Base-by-base conservation (phyloP, 2,797 vertebrate species). In the Meda fulgida region DNA sequence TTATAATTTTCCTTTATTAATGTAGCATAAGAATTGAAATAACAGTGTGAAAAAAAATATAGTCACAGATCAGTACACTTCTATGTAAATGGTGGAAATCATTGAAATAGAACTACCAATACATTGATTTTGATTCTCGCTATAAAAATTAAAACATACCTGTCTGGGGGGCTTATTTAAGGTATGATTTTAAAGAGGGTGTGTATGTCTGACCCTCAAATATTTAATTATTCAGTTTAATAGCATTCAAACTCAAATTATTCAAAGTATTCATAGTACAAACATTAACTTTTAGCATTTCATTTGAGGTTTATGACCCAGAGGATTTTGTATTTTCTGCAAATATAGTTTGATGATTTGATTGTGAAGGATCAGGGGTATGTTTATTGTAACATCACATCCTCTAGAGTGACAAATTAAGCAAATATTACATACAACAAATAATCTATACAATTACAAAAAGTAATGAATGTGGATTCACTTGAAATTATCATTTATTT, bases 401-500 rank as follows among this genome's bases (percentile, higher is more conserved):
- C 10, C 36, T 81, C 10, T 72, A 29, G 26, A 60, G 29, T 72
- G 18, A 40, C 9, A 31, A 46, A 65, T 8, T 53, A 55, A 67
- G 66, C 31, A 72, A 48, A 73, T 18, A 73, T 48, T 60, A 36
- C 31, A 18, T 34, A 31, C 6, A 40, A 55, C 3, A 9, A 72
- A 7, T 19, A 81, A 72, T 72, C 2, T 67, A 72, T 60, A 55
- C 16, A 72, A 70, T 43, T 55, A 58, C n/a, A 29, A 53, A 81
- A 81, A 16, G 7, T 46, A 43, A 43, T 48, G 4, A 18, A 38
- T 63, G 53, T 82, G 38, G 19, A 63, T 73, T 46, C 13, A 73
- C 38, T 48, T 73, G 19, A 46, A 82, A 82, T 43, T 2, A 63
- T 82, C 1, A 48, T 65, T 65, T 21, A 31, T 46, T 65, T 78